Base-by-base conservation (phyloP, 2,113 vertebrate genomes). In the Pluvialis apricaria region DNA sequence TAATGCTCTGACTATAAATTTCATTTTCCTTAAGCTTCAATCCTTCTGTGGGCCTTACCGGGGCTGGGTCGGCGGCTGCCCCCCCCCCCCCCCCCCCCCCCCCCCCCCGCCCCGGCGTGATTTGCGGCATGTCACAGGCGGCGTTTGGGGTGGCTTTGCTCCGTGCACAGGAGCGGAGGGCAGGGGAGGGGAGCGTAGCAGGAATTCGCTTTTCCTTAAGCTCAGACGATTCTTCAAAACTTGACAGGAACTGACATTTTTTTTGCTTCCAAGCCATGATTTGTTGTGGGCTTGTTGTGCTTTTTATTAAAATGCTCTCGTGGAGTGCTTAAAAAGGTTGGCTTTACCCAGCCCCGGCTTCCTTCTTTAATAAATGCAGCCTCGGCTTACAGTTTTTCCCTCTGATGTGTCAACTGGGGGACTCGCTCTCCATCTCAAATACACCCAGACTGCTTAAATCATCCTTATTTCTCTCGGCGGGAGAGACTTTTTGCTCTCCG, bases 1-100 rank as follows among this genome's bases (percentile, higher is more conserved):
- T 98, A 98, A 98, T 98, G 97, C 97, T 96, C 90, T 71, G 84
- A 97, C 97, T 96, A 98, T 98, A 98, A 98, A 98, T 98, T 98
- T 96, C 47, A 76, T 96, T 98, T 98, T 96, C 97, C 96, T 94
- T 97, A 96, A 94, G 97, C 97, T 96, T 96, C 97, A 97, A 77
- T 97, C 96, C 97, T 97, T 95, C 92, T 61, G 66, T 5, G 54
- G 96, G 95, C 93, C 95, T 97, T 98, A 92, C 92, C 5, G 45
- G 31, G 88, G 96, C 96, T 95, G 95, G 96, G 94, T 54, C 18
- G 31, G 94, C 19, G 57, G 92, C 22, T 51, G 45, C 44, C 42
- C 54, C 81, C 45, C 14, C 92, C 32, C 44, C 15, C 8, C 0
- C 71, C 42, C 49, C 5, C 71, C 42, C 49, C 44, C 42, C 54